Percentiles rank a stretch among this genome's conserved stretches.
These are phyloP conservation scores for Amphiprion clarkii DNA, from an alignment of 2,797 vertebrate genomes.

Conservation along the genomic window DNA sequence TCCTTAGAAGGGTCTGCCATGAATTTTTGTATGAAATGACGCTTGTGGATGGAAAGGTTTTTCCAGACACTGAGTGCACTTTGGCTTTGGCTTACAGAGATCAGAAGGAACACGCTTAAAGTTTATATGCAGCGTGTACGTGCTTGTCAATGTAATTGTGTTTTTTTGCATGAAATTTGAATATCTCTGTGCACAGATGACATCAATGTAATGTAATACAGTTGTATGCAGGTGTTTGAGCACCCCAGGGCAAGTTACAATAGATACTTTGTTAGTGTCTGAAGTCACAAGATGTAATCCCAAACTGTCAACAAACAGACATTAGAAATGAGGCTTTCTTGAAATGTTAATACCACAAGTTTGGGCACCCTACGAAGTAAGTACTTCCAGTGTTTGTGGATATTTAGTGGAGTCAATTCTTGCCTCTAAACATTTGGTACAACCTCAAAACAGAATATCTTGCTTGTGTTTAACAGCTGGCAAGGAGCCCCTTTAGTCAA, in stretches of 20 bases:
- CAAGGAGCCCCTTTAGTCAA: background rate
- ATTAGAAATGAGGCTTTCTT: background rate
- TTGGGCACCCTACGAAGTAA: too few relatives aligned
- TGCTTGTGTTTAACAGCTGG: too few relatives aligned
- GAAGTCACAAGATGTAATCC: background rate
- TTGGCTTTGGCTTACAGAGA: conserved; percentile 27
- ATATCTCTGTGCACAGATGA: background rate
- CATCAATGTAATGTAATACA: background rate
- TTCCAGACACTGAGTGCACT: conserved; percentile 26
- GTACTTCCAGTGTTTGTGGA: background rate
- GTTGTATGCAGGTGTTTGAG: background rate
- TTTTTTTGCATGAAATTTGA: background rate
- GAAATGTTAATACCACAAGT: background rate
- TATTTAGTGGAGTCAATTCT: background rate
- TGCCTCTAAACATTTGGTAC: background rate
- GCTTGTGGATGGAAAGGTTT: conserved; percentile 45
- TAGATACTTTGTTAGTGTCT: background rate
- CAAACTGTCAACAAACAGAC: background rate
- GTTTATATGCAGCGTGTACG: conserved; percentile 2
- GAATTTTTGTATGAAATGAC: conserved; percentile 37
- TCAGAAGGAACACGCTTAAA: conserved; percentile 31
- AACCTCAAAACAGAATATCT: too few relatives aligned
- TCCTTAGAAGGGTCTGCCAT: conserved; percentile 27
- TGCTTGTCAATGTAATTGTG: background rate
- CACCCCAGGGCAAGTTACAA: background rate